Percentiles rank a stretch among this genome's conserved stretches.
Conservation (phyloP, 2,888 invertebrate species). For the Eurytoma adleriae region DNA sequence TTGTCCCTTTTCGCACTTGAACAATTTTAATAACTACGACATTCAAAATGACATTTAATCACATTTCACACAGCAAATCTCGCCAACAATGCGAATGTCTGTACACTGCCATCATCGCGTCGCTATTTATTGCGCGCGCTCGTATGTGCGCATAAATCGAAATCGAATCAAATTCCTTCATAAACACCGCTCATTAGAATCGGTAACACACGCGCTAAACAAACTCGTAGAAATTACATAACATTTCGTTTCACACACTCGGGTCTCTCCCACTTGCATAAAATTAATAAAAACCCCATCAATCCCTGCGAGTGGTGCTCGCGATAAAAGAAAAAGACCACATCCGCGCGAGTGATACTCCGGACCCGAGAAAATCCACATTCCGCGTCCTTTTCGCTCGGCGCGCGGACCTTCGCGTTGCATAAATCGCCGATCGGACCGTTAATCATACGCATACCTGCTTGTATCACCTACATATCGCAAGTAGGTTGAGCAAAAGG, state of each 20-base stretch:
- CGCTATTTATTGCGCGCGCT: too few species aligned
- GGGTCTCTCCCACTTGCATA: constrained; percentile 34
- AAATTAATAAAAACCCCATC: constrained; percentile 42
- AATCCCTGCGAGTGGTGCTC: neutral
- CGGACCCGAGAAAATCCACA: constrained; percentile 21
- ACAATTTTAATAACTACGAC: neutral
- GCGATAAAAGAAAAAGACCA: constrained; percentile 13
- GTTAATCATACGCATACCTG: constrained; percentile 27
- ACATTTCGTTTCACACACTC: constrained; percentile 46
- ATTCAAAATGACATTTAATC: neutral
- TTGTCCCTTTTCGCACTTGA: too few species aligned
- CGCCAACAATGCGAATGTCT: too few species aligned
- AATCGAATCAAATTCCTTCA: constrained; percentile 1
- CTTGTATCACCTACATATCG: neutral
- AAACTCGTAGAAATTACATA: constrained; percentile 26
- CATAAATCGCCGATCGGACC: constrained; percentile 29
- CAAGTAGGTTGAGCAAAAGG: too few species aligned
- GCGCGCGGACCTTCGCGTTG: neutral
- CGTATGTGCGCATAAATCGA: neutral
- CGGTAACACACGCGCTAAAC: neutral
- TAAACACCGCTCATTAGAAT: constrained; percentile 16
- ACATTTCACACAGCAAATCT: too few species aligned
- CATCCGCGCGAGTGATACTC: neutral
- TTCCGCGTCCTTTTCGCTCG: constrained; percentile 1
- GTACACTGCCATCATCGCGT: too few species aligned